Evolutionary conservation across 2,888 invertebrate genomes (phyloP), one percentile per base, ranked within the genome.

Genomic region (Brenthis daphne): DNA sequence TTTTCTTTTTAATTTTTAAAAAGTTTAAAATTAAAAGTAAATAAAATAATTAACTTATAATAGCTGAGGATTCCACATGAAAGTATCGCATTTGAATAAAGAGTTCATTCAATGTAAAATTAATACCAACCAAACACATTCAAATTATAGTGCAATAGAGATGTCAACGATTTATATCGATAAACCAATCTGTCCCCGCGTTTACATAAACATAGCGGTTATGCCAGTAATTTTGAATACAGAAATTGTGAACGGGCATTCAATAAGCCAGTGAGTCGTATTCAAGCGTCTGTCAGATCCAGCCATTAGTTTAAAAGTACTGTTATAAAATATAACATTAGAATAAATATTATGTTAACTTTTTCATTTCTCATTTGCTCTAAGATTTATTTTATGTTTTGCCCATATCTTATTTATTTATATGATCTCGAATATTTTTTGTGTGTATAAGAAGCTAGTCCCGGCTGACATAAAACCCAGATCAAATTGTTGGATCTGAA

Each of bases 121-220:
- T 64, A 65, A 67, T 68, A 70, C 69, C 55, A 64, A 70, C 69
- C 55, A 64, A 72, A 64, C 50, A 65, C 67, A 72, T 72, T 67
- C 65, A 72, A 72, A 72, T 72, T 65, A 68, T 51, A 65, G 55
- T 65, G 71, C 73, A 73, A 64, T 76, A 79, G 74, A 71, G 75
- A 77, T 69, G 75, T 75, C 73, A 74, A 67, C 72, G 65, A 54
- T 64, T 68, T 68, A 72, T 76, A 75, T 75, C 72, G 74, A 74
- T 76, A 74, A 71, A 71, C 70, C 69, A 73, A 73, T 75, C 61
- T 70, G 73, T 74, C 74, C 69, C 67, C 70, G 47, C 64, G 64
- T 66, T 71, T 72, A 79, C 80, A 79, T 77, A 79, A 76, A 77
- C 75, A 77, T 80, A 82, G 80, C 76, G 77, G 72, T 73, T 73